Evolutionary conservation across 2,888 invertebrate genomes (phyloP).

Genomic region (Drosophila prolongata): DNA sequence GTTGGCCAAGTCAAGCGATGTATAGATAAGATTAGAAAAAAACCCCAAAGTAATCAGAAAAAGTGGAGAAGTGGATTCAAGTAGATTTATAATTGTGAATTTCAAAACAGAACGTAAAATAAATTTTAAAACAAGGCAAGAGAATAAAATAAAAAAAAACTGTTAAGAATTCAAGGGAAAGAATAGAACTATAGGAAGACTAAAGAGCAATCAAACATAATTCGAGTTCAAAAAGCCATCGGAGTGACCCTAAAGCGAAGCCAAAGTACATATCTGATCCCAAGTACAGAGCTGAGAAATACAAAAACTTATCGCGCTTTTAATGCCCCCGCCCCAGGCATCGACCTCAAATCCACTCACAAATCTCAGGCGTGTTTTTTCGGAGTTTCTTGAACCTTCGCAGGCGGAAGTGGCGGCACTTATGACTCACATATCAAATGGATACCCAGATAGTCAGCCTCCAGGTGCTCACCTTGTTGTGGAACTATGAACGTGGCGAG

Average conservation of each 20-base stretch:
- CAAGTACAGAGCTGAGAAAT: conserved; percentile 9
- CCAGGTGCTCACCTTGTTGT: conserved; percentile 9
- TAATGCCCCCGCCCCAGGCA: conserved; percentile 25
- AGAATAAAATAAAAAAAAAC: neutral
- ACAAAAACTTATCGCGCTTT: conserved; percentile 21
- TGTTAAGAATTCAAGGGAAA: neutral
- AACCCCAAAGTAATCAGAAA: neutral
- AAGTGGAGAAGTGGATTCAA: neutral
- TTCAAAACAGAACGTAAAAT: too few species aligned
- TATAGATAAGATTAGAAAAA: neutral
- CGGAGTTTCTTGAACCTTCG: conserved; percentile 66
- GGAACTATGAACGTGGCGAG: neutral
- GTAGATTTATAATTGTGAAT: too few species aligned
- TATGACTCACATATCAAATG: conserved; percentile 65
- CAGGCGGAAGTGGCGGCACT: conserved; percentile 69
- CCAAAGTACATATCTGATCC: conserved; percentile 11
- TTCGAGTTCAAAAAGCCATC: conserved; percentile 24
- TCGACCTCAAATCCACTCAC: conserved; percentile 41
- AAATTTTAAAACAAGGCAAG: too few species aligned
- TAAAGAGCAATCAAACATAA: conserved; percentile 9
- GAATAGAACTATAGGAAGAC: too few species aligned
- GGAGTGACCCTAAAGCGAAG: conserved; percentile 1
- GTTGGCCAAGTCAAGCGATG: neutral
- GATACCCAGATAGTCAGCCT: conserved; percentile 29
- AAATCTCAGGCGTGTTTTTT: conserved; percentile 29